Evolutionary conservation across 2,888 invertebrate species (phyloP), one percentile per base, ranked within the genome.

Genomic region (Leptinotarsa rubiginosa): DNA sequence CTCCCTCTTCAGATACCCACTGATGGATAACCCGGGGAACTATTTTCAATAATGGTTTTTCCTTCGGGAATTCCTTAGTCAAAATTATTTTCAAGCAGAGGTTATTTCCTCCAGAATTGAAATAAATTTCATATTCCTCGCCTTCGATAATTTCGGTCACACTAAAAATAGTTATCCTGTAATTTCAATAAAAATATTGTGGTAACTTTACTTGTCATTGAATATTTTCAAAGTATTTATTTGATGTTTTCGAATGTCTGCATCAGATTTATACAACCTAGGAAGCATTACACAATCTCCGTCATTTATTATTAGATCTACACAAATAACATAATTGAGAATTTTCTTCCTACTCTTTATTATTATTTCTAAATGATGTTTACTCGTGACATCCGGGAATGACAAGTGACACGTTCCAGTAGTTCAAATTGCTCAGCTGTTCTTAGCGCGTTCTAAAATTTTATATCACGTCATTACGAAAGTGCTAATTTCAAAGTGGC

Each of bases 141-240:
- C 93, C 92, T 85, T 93, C 93, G 65, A 89, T 89, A 1, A 95
- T 87, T 89, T 94, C 94, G 31, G 90, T 88, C 25, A 95, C 95
- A 89, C 92, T 93, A 75, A 71, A 70, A 54, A 65, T 50, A 16
- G 12, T 59, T 47, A 18, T 47, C 31, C 47, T 68, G 41, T 68
- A 31, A 18, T 47, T 71, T 22, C 50, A 18, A 41, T 66, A 41
- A 5, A 18, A 16, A 65, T 59, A 22, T 41, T 52, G 31, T 22
- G 16, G 20, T 18, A 25, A 47, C 85, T 90, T 90, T 88, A 93
- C 92, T 95, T 92, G 81, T 93, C 95, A 86, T 95, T 95, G 85
- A 95, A 95, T 81, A 95, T 91, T 89, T 95, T 95, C 79, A 95
- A 86, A 5, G 95, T 95, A 85, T 94, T 93, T 79, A 95, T 95